phyloP scores from a whole-genome alignment of 1,140 invertebrate genomes.

The Thaumetopoea pityocampa region DNA sequence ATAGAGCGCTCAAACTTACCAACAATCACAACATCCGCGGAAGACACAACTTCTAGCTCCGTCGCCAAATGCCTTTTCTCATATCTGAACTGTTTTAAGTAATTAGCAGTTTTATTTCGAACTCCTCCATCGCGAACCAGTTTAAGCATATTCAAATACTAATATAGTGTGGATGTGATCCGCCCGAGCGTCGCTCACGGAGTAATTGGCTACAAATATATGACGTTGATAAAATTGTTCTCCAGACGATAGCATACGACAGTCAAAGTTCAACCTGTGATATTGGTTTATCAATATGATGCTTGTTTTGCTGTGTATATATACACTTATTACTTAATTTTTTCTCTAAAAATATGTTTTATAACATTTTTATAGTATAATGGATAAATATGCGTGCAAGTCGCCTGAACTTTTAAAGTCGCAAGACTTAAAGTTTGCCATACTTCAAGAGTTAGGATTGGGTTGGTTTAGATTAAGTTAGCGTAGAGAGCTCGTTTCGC shows the following conservation, averaged over 20 bases:
- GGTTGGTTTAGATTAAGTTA: too few species aligned
- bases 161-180: too few species aligned
- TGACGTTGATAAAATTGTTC: too few species aligned
- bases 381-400: neutral
- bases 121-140: conserved; percentile 35
- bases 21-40: conserved; percentile 63
- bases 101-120: conserved; percentile 33
- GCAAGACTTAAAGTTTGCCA: too few species aligned
- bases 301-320: neutral
- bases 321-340: neutral
- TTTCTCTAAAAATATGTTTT: conserved; percentile 6
- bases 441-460: too few species aligned
- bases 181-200: too few species aligned
- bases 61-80: conserved; percentile 27
- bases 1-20: too few species aligned
- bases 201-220: too few species aligned
- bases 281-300: conserved; percentile 6
- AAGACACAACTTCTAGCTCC: conserved; percentile 46
- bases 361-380: conserved; percentile 6
- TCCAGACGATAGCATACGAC: too few species aligned
- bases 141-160: conserved; percentile 48
- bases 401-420: too few species aligned
- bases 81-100: conserved; percentile 29
- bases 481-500: too few species aligned
- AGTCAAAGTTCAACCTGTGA: conserved; percentile 21